These are phyloP conservation scores for Grammomys surdaster DNA, from an alignment of 2,113 vertebrate genomes.

Conservation along the genomic window DNA sequence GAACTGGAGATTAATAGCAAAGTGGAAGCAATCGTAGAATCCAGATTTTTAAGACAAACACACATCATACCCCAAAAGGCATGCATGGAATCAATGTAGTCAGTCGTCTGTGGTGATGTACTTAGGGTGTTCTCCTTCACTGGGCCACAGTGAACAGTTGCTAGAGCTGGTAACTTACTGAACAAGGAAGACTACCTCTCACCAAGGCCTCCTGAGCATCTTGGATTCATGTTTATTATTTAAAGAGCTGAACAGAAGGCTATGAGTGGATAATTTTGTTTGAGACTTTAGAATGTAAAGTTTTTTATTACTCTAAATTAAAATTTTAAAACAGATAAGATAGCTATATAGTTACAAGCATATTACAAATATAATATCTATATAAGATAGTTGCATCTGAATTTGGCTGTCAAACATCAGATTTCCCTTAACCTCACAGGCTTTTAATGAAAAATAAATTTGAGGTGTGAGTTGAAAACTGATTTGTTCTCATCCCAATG, in stretches of 20 bases:
- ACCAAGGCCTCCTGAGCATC: slow-evolving; percentile 6
- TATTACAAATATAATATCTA: slow-evolving; percentile 51
- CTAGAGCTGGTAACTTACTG: slow-evolving; percentile 10
- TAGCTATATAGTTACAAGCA: slow-evolving; percentile 74
- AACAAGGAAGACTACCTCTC: slow-evolving; percentile 46
- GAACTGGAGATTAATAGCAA: slow-evolving; percentile 84
- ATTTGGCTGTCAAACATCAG: slow-evolving; percentile 59
- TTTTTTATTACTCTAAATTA: slow-evolving; percentile 76
- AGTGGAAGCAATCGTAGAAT: slow-evolving; percentile 77
- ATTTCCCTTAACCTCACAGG: slow-evolving; percentile 57
- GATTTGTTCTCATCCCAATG: not conserved
- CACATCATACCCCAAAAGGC: slow-evolving; percentile 63
- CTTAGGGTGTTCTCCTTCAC: slow-evolving; percentile 73
- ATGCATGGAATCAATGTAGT: slow-evolving; percentile 70
- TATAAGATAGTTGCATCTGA: not conserved
- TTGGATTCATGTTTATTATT: slow-evolving; percentile 46
- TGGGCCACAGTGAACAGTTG: slow-evolving; percentile 74
- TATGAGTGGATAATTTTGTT: slow-evolving; percentile 13
- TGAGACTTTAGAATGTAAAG: not conserved
- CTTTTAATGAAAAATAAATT: slow-evolving; percentile 66
- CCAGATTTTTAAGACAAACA: slow-evolving; percentile 83
- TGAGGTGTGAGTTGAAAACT: slow-evolving; percentile 19
- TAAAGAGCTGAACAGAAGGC: not conserved
- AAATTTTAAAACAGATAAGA: slow-evolving; percentile 76
- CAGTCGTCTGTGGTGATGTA: slow-evolving; percentile 30